Evolutionary conservation across 2,113 vertebrate species (phyloP).

Genomic region (Lepisosteus osseus): DNA sequence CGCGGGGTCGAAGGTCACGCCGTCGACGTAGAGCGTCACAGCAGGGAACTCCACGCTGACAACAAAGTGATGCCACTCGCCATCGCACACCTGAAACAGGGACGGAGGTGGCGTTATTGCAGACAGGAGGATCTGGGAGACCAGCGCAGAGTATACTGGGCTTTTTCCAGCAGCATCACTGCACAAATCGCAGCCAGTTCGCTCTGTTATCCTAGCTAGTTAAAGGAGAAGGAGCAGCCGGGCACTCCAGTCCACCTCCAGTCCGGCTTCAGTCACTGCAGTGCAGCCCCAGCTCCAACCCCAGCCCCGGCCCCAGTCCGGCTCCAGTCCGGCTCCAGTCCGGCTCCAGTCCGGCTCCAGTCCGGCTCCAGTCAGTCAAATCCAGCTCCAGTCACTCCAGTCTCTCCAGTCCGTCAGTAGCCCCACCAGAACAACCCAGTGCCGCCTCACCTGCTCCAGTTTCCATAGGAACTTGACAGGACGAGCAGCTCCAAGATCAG

Average conservation of each 20-base stretch:
- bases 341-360: background rate
- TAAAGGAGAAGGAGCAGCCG: background rate
- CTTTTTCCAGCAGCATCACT: slow-evolving; percentile 43
- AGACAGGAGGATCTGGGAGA: background rate
- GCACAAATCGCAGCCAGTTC: slow-evolving; percentile 45
- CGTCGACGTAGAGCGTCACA: slow-evolving; percentile 88
- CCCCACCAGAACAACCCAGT: background rate
- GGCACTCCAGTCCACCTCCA: background rate
- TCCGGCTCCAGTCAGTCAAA: too few relatives aligned
- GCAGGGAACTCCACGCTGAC: slow-evolving; percentile 94
- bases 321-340: background rate
- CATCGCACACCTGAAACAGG: slow-evolving; percentile 82
- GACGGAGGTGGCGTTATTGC: background rate
- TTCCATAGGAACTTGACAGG: slow-evolving; percentile 98
- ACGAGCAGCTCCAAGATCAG: slow-evolving; percentile 82
- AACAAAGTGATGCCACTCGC: slow-evolving; percentile 95
- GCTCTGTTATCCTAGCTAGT: slow-evolving; percentile 46
- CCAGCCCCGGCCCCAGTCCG: too few relatives aligned
- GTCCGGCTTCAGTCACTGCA: slow-evolving; percentile 25
- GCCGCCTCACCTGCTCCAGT: slow-evolving; percentile 83
- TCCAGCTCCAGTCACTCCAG: too few relatives aligned
- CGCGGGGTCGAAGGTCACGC: slow-evolving; percentile 92
- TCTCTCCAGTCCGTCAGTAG: too few relatives aligned
- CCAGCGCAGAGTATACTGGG: too few relatives aligned
- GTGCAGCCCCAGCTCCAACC: background rate